These are phyloP conservation scores for Emydura subglobosa DNA, from an alignment of 2,113 vertebrate genomes.

Conservation along the genomic window DNA sequence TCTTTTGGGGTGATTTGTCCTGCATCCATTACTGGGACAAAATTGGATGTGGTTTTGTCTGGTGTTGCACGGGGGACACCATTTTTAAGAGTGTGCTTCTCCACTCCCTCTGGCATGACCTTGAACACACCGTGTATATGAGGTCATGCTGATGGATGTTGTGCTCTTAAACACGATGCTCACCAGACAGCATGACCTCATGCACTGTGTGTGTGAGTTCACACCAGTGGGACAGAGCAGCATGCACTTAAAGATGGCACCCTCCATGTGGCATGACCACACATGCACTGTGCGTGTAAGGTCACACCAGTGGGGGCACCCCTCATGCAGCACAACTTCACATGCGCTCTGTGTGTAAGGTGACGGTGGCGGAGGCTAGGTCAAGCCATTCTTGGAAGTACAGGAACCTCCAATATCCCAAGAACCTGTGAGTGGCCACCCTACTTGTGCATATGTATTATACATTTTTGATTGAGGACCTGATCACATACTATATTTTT, in stretches of 20 bases:
- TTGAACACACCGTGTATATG: neutral
- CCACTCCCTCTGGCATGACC: neutral
- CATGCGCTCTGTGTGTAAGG: neutral
- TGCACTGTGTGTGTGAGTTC: neutral
- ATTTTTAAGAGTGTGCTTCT: neutral
- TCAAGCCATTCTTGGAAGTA: neutral
- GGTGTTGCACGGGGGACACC: neutral
- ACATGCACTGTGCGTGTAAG: neutral
- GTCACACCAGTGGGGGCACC: neutral
- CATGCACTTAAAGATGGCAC: neutral
- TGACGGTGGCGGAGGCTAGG: too few species aligned
- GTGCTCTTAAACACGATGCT: neutral
- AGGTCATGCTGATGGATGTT: neutral
- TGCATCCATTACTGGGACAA: neutral
- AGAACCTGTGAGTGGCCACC: neutral
- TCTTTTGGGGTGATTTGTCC: neutral
- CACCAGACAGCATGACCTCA: neutral
- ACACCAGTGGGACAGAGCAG: neutral
- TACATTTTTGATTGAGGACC: conserved; percentile 17
- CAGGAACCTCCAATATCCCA: neutral
- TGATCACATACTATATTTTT: conserved; percentile 35
- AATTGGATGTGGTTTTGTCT: neutral
- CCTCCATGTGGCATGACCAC: neutral
- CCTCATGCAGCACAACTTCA: neutral
- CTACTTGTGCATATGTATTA: neutral